Evolutionary conservation across 2,888 invertebrate species (phyloP).

Genomic region (Euproctis similis): DNA sequence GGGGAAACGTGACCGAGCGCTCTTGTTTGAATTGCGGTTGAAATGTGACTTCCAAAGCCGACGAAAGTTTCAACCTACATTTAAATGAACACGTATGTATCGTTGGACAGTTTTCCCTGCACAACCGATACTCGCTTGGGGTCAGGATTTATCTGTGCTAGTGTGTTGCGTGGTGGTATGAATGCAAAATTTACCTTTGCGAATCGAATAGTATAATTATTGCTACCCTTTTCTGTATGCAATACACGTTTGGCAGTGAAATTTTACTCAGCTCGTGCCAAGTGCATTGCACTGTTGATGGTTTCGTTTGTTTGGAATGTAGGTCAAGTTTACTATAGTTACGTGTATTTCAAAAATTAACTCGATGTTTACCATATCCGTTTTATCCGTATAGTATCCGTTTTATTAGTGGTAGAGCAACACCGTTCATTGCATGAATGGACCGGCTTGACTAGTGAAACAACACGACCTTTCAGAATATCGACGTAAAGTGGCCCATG

Average conservation of each 20-base stretch:
- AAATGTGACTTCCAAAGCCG: conserved; percentile 47
- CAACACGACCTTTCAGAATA: too few relatives aligned
- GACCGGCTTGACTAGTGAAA: too few relatives aligned
- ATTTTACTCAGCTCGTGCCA: conserved; percentile 51
- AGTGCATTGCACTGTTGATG: conserved; percentile 34
- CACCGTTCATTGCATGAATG: too few relatives aligned
- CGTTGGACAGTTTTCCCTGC: conserved; percentile 56
- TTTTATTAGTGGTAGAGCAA: too few relatives aligned
- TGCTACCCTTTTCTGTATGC: conserved; percentile 34
- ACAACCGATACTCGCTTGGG: conserved; percentile 45
- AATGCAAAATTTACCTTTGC: conserved; percentile 59
- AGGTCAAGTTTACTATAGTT: conserved; percentile 23
- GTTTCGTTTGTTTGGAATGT: conserved; percentile 28
- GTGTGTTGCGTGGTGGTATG: conserved; percentile 56
- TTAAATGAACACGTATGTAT: conserved; percentile 52
- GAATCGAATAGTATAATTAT: conserved; percentile 24
- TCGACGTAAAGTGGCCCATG: too few relatives aligned
- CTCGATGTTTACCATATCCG: too few relatives aligned
- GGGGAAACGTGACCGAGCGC: conserved; percentile 56
- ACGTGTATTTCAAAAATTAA: conserved; percentile 13
- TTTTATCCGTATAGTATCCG: too few relatives aligned
- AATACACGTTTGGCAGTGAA: conserved; percentile 44
- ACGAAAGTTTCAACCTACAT: conserved; percentile 69
- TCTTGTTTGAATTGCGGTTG: conserved; percentile 65
- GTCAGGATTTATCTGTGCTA: conserved; percentile 53